phyloP scores from a whole-genome alignment of 2,888 invertebrate genomes.

The Dryococelus australis region DNA sequence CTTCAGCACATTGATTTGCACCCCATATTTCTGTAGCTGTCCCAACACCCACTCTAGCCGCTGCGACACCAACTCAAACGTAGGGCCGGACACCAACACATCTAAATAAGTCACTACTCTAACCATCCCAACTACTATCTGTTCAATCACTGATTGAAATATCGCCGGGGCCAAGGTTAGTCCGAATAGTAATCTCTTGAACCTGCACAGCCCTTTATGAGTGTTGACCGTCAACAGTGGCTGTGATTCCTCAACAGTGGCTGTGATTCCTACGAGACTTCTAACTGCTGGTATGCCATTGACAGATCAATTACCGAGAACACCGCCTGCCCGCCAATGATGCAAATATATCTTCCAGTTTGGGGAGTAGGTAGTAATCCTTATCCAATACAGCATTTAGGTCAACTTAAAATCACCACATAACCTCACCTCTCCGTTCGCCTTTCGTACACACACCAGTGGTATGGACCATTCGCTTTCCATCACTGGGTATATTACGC shows the following conservation, averaged over 20 bases:
- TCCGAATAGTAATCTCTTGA: background rate
- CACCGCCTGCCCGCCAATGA: background rate
- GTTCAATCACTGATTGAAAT: background rate
- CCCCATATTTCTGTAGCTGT: too few species aligned
- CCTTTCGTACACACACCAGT: too few species aligned
- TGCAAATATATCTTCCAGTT: too few species aligned
- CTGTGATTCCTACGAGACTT: background rate
- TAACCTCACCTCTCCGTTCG: too few species aligned
- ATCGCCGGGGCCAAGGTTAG: background rate
- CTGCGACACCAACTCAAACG: too few species aligned
- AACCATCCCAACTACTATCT: background rate
- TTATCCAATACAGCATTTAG: too few species aligned
- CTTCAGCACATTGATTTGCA: background rate
- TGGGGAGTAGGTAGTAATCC: too few species aligned
- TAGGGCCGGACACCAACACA: too few species aligned
- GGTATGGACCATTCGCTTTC: background rate
- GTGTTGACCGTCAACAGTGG: background rate
- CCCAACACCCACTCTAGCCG: too few species aligned
- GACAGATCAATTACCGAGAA: background rate
- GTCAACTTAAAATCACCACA: too few species aligned
- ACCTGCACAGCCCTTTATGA: too few species aligned
- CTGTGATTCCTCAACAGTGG: background rate
- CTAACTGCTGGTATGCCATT: background rate
- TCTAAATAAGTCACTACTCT: too few species aligned
- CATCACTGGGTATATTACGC: background rate